Percentiles rank a stretch among this genome's conserved stretches.
Evolutionary conservation across 2,113 vertebrate genomes (phyloP).

Genomic region (Urocitellus parryii): DNA sequence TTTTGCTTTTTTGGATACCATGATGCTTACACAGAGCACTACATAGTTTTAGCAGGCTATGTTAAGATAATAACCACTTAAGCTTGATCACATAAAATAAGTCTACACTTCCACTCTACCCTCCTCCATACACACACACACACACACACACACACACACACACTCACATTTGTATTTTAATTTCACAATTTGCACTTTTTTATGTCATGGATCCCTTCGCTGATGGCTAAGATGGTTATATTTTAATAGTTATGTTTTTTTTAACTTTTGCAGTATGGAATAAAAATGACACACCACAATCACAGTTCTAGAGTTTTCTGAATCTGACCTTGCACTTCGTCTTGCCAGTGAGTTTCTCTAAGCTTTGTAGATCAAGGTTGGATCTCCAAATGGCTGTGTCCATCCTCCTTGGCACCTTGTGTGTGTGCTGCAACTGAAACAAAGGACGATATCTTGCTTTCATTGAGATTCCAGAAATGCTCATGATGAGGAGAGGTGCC

Average conservation of each 20-base stretch:
- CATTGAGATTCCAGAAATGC: background rate
- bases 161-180: background rate
- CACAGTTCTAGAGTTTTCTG: background rate
- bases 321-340: background rate
- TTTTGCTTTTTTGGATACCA: background rate
- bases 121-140: background rate
- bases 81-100: background rate
- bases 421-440: background rate
- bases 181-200: background rate
- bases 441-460: background rate
- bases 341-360: background rate
- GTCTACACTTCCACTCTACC: background rate
- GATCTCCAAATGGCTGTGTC: background rate
- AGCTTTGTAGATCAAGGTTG: background rate
- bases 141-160: too few relatives aligned
- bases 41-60: background rate
- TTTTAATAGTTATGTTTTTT: background rate
- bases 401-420: background rate
- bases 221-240: background rate
- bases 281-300: background rate
- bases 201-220: background rate
- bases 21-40: background rate
- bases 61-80: background rate
- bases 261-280: background rate
- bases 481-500: background rate